phyloP scores from a whole-genome alignment of 1,140 invertebrate genomes.

The Heliothis virescens region DNA sequence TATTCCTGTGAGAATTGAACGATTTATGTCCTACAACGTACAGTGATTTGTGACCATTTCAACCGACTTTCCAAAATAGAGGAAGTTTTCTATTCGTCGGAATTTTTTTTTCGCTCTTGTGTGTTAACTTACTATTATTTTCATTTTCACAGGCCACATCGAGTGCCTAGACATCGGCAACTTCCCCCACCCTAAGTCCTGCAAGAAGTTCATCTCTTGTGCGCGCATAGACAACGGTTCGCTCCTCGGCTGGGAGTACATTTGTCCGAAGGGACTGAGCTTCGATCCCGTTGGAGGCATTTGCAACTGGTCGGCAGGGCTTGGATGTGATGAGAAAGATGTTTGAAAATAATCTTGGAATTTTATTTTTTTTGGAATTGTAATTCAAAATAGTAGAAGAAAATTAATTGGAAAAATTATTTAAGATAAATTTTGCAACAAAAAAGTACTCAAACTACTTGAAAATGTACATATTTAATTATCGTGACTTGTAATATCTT shows the following conservation, averaged over 20 bases:
- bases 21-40: too few relatives aligned
- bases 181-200: constrained; percentile 95
- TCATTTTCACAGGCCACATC: constrained; percentile 87
- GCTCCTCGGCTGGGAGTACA: constrained; percentile 94
- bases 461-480: not conserved
- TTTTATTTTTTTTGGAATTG: not conserved
- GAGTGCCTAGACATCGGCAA: constrained; percentile 95
- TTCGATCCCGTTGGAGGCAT: constrained; percentile 96
- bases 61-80: too few relatives aligned
- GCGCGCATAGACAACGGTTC: constrained; percentile 92
- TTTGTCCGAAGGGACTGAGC: constrained; percentile 93
- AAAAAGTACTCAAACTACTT: too few relatives aligned
- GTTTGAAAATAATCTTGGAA: constrained; percentile 51
- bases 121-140: not conserved
- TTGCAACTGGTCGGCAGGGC: constrained; percentile 94
- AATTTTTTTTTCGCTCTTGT: not conserved
- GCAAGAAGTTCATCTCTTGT: constrained; percentile 95
- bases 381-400: not conserved
- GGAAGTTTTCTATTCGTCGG: too few relatives aligned
- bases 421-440: too few relatives aligned
- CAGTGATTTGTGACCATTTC: too few relatives aligned
- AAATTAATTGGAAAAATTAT: not conserved
- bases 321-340: constrained; percentile 89
- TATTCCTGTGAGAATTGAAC: too few relatives aligned
- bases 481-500: not conserved